Conservation (phyloP, 2,888 invertebrate species). For the Ephialtes manifestator region DNA sequence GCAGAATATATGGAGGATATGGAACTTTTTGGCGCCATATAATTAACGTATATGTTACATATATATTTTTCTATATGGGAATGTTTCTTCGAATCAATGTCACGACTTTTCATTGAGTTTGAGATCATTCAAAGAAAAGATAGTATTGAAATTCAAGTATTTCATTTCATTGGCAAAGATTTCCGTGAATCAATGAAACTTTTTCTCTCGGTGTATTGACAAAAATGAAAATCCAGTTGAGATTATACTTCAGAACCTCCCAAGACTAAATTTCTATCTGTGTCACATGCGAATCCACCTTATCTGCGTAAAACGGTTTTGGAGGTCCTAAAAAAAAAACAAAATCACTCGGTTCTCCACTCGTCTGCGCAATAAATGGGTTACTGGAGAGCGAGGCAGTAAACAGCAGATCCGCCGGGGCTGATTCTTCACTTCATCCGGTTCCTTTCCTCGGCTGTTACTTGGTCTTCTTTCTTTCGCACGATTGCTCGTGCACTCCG, state of each 20-base stretch:
- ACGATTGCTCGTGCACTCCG: constrained; percentile 31
- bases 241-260: not conserved
- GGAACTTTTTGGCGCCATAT: no score
- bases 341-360: not conserved
- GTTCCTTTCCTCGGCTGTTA: not conserved
- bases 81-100: no score
- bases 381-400: constrained; percentile 18
- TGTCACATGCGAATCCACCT: not conserved
- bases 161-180: no score
- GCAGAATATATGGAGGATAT: no score
- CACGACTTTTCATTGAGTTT: no score
- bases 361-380: constrained; percentile 20
- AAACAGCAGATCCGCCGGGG: constrained; percentile 26
- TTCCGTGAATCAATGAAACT: no score
- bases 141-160: no score
- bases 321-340: not conserved
- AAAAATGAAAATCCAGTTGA: not conserved
- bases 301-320: not conserved
- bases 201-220: no score
- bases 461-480: constrained; percentile 15
- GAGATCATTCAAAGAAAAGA: no score
- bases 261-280: not conserved
- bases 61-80: no score
- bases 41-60: no score
- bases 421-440: constrained; percentile 40